phyloP scores from a whole-genome alignment of 2,113 vertebrate species.

The Pogonocichla stellata region DNA sequence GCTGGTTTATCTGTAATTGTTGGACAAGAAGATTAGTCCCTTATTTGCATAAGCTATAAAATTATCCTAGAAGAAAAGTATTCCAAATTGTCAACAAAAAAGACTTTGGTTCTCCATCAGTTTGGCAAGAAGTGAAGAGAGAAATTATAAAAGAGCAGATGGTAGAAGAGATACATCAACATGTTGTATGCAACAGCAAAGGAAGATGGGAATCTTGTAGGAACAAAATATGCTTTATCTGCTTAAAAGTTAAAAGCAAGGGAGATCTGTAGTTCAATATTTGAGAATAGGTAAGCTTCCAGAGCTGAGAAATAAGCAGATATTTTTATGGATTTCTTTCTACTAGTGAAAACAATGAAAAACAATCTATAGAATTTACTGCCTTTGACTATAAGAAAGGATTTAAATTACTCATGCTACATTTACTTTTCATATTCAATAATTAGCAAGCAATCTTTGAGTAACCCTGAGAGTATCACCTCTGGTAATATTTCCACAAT shows the following conservation, averaged over 20 bases:
- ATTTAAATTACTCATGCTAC: neutral
- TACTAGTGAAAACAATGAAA: neutral
- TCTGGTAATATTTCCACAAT: neutral
- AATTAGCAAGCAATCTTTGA: neutral
- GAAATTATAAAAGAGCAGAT: conserved; percentile 13
- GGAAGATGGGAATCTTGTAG: neutral
- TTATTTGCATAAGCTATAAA: neutral
- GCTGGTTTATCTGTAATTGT: neutral
- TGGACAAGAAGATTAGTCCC: neutral
- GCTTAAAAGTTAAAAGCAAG: neutral
- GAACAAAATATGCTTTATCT: neutral
- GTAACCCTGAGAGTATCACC: neutral
- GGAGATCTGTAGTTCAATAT: neutral
- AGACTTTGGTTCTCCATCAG: neutral
- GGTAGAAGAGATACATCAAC: neutral
- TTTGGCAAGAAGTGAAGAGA: neutral
- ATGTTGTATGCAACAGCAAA: neutral
- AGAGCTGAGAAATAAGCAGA: neutral
- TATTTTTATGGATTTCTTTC: neutral
- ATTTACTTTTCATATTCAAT: neutral
- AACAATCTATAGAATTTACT: neutral
- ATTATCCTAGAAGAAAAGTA: neutral
- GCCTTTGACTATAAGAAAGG: neutral
- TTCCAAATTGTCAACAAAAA: neutral
- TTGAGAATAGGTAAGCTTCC: neutral